Evolutionary conservation across 2,797 vertebrate genomes (phyloP).

Genomic region (Neomorphus geoffroyi): DNA sequence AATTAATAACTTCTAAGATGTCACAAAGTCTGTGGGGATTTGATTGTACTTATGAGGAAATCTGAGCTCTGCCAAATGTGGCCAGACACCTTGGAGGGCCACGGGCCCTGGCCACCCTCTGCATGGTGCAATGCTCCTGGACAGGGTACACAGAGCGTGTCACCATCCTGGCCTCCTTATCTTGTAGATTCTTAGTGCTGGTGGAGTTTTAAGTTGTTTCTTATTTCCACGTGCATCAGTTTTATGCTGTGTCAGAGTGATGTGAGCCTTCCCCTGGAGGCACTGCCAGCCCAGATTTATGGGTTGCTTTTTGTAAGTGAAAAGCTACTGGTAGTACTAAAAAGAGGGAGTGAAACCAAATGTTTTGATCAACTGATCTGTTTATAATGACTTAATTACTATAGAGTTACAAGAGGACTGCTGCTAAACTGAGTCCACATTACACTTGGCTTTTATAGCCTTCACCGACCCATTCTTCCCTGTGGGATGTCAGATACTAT

Average conservation of each 20-base stretch:
- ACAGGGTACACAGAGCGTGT: rapidly evolving
- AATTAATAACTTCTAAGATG: not conserved
- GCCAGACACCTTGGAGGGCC: not conserved
- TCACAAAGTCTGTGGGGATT: not conserved
- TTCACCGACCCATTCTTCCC: not conserved
- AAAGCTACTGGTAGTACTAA: not conserved
- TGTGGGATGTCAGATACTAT: not conserved
- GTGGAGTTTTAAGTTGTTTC: not conserved
- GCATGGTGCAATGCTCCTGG: rapidly evolving
- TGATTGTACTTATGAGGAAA: not conserved
- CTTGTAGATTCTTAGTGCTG: not conserved
- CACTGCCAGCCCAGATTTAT: not conserved
- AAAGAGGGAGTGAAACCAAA: not conserved
- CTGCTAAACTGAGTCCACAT: not conserved
- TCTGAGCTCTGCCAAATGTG: not conserved
- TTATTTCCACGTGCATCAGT: not conserved
- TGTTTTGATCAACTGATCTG: not conserved
- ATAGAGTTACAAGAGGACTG: not conserved
- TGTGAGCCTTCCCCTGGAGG: not conserved
- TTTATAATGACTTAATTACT: not conserved
- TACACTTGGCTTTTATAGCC: not conserved
- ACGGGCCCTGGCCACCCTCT: not conserved
- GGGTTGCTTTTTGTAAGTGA: not conserved
- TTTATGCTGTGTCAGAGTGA: not conserved
- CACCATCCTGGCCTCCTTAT: not conserved